These are phyloP conservation scores for Nesospiza acunhae DNA, from an alignment of 2,113 vertebrate genomes.

Conservation along the genomic window DNA sequence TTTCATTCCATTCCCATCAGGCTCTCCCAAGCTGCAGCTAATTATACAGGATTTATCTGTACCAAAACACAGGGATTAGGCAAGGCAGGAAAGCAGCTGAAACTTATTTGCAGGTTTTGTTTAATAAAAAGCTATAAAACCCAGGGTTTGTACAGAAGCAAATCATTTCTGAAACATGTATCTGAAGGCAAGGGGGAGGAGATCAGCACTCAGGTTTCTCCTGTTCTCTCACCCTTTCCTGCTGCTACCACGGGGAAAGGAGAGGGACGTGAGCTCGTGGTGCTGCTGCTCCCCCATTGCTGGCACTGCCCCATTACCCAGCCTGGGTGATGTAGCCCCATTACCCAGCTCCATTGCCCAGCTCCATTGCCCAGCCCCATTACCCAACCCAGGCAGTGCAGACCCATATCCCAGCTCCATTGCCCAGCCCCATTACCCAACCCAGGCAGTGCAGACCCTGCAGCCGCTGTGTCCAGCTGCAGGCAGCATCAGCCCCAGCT, in stretches of 20 bases:
- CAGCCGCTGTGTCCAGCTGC: no score
- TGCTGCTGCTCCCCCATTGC: background rate
- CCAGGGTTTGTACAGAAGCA: slow-evolving; percentile 42
- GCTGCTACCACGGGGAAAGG: background rate
- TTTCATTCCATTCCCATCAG: slow-evolving; percentile 49
- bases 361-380: no score
- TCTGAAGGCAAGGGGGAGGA: background rate
- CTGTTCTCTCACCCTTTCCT: slow-evolving; percentile 28
- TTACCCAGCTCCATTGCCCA: no score
- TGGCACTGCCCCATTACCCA: background rate
- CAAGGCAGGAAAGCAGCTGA: slow-evolving; percentile 51
- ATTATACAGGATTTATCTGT: slow-evolving; percentile 78
- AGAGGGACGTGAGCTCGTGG: background rate
- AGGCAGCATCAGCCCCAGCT: no score
- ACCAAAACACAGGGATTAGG: slow-evolving; percentile 72
- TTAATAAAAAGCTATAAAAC: slow-evolving; percentile 68
- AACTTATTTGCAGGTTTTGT: slow-evolving; percentile 67
- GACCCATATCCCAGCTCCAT: no score
- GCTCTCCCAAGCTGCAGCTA: slow-evolving; percentile 65
- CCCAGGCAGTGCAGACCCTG: no score
- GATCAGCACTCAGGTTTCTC: background rate
- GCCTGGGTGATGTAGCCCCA: no score
- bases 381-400: no score
- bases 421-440: no score
- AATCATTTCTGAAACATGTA: slow-evolving; percentile 58